A percentile compares a stretch with the other conserved stretches of the same genome.
phyloP scores from a whole-genome alignment of 2,888 invertebrate species.

The Cephalotes varians region DNA sequence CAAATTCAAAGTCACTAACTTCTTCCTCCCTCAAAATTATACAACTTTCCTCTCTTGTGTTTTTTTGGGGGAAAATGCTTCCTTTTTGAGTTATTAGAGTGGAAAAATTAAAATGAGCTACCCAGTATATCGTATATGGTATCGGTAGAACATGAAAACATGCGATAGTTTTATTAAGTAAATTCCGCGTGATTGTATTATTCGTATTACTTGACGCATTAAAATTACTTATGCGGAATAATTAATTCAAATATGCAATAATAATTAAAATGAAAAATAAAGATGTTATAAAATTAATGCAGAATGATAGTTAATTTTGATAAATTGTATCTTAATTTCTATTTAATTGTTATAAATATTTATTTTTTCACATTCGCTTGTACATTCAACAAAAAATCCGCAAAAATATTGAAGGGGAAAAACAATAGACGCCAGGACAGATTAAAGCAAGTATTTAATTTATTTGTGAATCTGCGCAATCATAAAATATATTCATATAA shows the following conservation, averaged over 20 bases:
- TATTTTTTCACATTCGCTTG: neutral
- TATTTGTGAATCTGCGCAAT: slow-evolving; percentile 80
- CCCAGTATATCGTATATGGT: too few relatives aligned
- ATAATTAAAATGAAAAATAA: neutral
- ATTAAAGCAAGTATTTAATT: slow-evolving; percentile 80
- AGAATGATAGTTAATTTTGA: neutral
- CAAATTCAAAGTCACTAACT: too few relatives aligned
- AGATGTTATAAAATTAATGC: neutral
- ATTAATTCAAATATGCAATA: neutral
- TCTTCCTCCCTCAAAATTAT: too few relatives aligned
- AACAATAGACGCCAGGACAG: slow-evolving; percentile 38
- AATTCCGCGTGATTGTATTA: too few relatives aligned
- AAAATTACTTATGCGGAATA: neutral
- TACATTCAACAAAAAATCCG: slow-evolving; percentile 42
- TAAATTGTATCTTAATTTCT: too few relatives aligned
- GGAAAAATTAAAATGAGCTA: too few relatives aligned
- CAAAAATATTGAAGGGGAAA: slow-evolving; percentile 11
- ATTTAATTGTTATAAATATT: neutral
- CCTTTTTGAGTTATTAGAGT: too few relatives aligned
- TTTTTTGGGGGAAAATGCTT: too few relatives aligned
- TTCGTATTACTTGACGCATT: too few relatives aligned
- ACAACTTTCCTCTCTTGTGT: too few relatives aligned
- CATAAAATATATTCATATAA: slow-evolving; percentile 81
- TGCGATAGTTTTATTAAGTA: too few relatives aligned
- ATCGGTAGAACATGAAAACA: too few relatives aligned